Conservation (phyloP, 92 coral and sea anemone species). For the Umimayanthus kanabou region DNA sequence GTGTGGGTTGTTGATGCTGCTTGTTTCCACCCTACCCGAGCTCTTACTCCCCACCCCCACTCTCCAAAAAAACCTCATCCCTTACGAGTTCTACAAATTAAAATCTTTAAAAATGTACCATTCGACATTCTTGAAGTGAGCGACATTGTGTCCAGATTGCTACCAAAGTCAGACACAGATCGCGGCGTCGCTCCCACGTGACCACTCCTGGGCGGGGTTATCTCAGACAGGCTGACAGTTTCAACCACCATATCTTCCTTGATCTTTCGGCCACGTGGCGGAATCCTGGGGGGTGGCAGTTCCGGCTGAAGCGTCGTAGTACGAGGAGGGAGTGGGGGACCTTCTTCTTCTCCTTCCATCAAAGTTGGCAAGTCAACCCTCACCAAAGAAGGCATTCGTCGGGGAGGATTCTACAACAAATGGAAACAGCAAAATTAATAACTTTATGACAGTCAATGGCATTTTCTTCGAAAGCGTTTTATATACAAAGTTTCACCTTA, state of each 20-base stretch:
- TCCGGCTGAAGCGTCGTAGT: conserved; percentile 21
- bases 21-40: too few relatives aligned
- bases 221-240: conserved; percentile 24
- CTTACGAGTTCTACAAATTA: too few relatives aligned
- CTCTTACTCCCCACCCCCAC: too few relatives aligned
- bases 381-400: conserved; percentile 23
- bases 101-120: neutral
- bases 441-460: neutral
- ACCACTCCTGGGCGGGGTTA: neutral
- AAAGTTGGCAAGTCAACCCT: conserved; percentile 21
- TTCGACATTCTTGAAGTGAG: conserved; percentile 23
- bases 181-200: neutral
- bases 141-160: neutral
- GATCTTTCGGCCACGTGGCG: conserved; percentile 10
- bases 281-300: conserved; percentile 32
- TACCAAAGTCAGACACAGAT: neutral
- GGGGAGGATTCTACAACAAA: neutral
- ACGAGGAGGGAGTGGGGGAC: conserved; percentile 37
- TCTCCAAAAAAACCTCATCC: too few relatives aligned
- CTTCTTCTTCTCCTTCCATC: neutral
- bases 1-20: too few relatives aligned
- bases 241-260: conserved; percentile 18
- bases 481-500: too few relatives aligned
- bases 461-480: too few relatives aligned
- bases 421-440: neutral